Base-by-base conservation (phyloP, 2,113 vertebrate genomes). In the Suncus etruscus region DNA sequence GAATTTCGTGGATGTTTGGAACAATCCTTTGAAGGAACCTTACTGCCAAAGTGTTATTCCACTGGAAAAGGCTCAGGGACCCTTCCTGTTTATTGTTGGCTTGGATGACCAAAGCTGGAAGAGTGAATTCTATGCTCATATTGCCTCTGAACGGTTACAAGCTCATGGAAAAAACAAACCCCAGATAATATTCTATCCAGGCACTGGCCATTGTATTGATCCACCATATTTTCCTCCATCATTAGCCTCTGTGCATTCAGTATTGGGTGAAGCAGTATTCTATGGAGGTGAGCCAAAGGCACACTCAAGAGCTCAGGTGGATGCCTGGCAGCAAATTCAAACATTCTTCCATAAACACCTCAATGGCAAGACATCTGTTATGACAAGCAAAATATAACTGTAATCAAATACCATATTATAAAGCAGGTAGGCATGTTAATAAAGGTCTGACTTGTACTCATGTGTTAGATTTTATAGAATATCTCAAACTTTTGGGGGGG, bases 161-260 rank as follows among this genome's bases (percentile, higher is more conserved):
- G 94, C 92, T n/a, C 97, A 98, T 9, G 97, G 97, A 45, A 99
- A 98, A 92, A 84, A 96, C 5, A 97, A 93, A 16, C 98, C 97
- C 86, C 91, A 98, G 93, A 92, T 98, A 89, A 95, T 98, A 12
- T 95, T 39, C 14, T 98, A 98, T 90, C 96, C 98, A 5, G 97
- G 96, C 66, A 97, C 98, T 1, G 98, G 98, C 24, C 98, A 99
- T 89, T 98, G 96, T 89, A 91, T 98, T 93, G 98, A 99, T 0
- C 96, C 98, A 54, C 98, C 98, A 65, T 97, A 98, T 96, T 98
- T 97, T 97, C 98, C 98, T 39, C 92, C 87, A 86, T 97, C 96
- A 61, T 29, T 72, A 0, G 96, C 95, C n/a, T 96, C 95, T 69
- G 77, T 97, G 27, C 98, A 98, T 3, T 58, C 75, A 0, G 0